Evolutionary conservation across 2,888 invertebrate genomes (phyloP).

Genomic region (Drosophila infuscata): DNA sequence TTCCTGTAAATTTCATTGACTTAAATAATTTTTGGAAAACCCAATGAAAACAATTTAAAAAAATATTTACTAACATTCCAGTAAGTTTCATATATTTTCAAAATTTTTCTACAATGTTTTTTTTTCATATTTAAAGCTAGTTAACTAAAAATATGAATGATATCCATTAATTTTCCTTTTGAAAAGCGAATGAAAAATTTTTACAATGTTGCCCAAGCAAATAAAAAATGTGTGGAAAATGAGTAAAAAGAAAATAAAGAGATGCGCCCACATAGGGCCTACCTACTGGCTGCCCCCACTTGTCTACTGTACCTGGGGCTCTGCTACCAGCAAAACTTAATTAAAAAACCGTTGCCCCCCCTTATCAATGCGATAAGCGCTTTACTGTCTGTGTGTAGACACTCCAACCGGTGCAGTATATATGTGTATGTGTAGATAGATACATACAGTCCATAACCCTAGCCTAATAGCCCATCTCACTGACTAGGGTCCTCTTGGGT

Average conservation of each 20-base stretch:
- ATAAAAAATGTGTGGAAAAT: conserved; percentile 1
- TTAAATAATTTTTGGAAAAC: neutral
- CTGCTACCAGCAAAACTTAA: conserved; percentile 68
- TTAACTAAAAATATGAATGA: neutral
- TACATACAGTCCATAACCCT: conserved; percentile 33
- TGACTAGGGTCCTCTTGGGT: conserved; percentile 30
- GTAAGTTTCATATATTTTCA: neutral
- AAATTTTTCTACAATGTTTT: neutral
- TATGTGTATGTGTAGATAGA: conserved; percentile 4
- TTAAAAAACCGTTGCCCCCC: conserved; percentile 76
- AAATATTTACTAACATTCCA: neutral
- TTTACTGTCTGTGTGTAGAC: conserved; percentile 8
- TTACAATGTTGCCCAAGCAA: neutral
- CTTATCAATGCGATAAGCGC: conserved; percentile 77
- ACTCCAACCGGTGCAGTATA: conserved; percentile 14
- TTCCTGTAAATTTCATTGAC: neutral
- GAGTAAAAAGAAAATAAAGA: neutral
- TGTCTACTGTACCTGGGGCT: conserved; percentile 61
- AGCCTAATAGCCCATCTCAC: conserved; percentile 23
- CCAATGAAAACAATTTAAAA: neutral
- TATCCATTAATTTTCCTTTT: neutral
- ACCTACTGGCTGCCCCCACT: neutral
- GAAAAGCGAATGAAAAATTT: neutral
- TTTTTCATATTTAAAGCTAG: neutral
- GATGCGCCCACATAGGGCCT: neutral